Evolutionary conservation across 2,113 vertebrate genomes (phyloP).

Genomic region (Beaufortia kweichowensis): DNA sequence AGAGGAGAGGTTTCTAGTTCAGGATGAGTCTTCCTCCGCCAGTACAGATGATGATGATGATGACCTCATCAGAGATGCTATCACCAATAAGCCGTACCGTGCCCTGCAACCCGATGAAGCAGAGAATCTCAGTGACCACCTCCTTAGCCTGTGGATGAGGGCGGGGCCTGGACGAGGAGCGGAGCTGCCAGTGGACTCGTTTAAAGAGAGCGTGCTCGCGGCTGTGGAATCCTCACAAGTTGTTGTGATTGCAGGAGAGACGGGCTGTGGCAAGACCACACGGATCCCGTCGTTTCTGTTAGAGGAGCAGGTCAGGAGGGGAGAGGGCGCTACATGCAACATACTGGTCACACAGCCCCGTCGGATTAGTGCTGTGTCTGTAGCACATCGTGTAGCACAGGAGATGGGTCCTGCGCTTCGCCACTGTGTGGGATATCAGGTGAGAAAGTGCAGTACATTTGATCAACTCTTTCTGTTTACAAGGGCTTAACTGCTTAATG

Average conservation of each 20-base stretch:
- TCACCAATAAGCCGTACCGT: constrained; percentile 82
- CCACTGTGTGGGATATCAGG: constrained; percentile 88
- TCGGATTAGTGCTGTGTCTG: constrained; percentile 92
- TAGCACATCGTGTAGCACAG: constrained; percentile 87
- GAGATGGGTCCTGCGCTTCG: constrained; percentile 88
- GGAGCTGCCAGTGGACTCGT: constrained; percentile 83
- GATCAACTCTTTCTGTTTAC: neutral
- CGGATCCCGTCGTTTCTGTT: constrained; percentile 91
- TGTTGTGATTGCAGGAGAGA: constrained; percentile 91
- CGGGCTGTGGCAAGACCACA: constrained; percentile 95
- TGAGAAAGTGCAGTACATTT: constrained; percentile 27
- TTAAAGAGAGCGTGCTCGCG: constrained; percentile 80
- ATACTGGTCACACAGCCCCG: constrained; percentile 92
- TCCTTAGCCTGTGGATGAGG: constrained; percentile 82
- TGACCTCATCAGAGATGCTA: constrained; percentile 77
- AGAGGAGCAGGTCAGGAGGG: constrained; percentile 80
- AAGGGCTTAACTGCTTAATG: too few species aligned
- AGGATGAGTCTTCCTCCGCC: constrained; percentile 16
- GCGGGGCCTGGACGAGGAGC: constrained; percentile 65
- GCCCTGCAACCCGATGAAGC: constrained; percentile 73
- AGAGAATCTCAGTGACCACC: constrained; percentile 70
- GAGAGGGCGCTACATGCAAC: constrained; percentile 84
- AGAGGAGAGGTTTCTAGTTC: constrained; percentile 61
- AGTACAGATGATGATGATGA: constrained; percentile 52
- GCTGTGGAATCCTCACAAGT: constrained; percentile 83